Evolutionary conservation across 2,797 vertebrate species (phyloP), one percentile per base, ranked within the genome.

Genomic region (Enoplosus armatus): DNA sequence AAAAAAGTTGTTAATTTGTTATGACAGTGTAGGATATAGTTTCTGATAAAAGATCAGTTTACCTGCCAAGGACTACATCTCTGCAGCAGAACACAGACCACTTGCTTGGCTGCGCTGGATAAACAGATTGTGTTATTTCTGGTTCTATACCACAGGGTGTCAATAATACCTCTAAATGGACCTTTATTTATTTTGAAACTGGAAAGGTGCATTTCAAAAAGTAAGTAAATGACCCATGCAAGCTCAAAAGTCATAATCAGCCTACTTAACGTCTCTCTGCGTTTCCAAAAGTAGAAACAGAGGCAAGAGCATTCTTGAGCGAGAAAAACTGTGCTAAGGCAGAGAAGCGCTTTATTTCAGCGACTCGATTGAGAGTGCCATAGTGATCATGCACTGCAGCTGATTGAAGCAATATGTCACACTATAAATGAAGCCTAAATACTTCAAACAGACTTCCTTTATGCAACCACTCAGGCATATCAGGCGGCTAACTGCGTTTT

Each of bases 51-150:
- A 75, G 74, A 82, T 86, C 55, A 1, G 14, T 72, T 82, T 68
- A 83, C 79, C 59, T 85, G 86, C 87, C 92, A 92, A 87, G 41
- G 70, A 86, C 79, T 75, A 85, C 85, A 90, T 74, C 84, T 53
- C 76, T 72, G 77, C 75, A 74, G 79, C 73, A 77, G 48, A 78
- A 84, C 82, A 80, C 63, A 73, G 73, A 65, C 72, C 69, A 79
- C 78, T 74, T 55, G 74, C 77, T 85, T 87, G 72, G 72, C 87
- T 75, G 76, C 59, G 15, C 64, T 85, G 47, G 45, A 77, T 80
- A 84, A 92, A 90, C 79, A 85, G 12, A 82, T 88, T 43, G 27
- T 90, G 77, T 89, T 85, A 86, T 92, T 93, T 78, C 75, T 89
- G 84, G 77, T 85, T 81, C 81, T 67, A 67, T 67, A 75, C 66